Evolutionary conservation across 2,888 invertebrate genomes (phyloP), one percentile per base, ranked within the genome.

Genomic region (Fragum fragum): DNA sequence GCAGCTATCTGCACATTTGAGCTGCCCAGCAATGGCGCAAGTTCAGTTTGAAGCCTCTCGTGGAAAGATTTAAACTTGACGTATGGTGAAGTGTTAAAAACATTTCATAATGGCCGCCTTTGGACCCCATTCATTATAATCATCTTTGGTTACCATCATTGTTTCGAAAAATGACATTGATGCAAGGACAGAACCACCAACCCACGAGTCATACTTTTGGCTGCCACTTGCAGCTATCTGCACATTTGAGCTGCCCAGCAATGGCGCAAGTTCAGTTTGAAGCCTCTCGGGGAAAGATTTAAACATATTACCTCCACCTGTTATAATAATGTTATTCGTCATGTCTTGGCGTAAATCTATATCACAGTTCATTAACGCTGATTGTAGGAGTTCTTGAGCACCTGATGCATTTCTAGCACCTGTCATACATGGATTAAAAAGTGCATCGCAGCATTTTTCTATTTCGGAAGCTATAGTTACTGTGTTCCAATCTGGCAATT

Each of bases 231-330:
- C 69, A 42, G 57, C 32, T 26, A 76, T 69, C 26, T 76, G 57
- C 18, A 76, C 76, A 26, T 57, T 26, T 28, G 28, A 26, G 23
- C 47, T 71, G 29, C 29, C 52, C 39, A 63, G 70, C 57, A 76
- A 36, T 26, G 39, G 32, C 29, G 42, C 32, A 9, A 76, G 42
- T 29, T 76, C 75, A 21, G 26, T n/a, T 47, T 71, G 42, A 47
- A 76, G 59, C 23, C 76, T 69, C 7, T 76, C 76, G 9, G 70
- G 61, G 39, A 76, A 98, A 96, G 98, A 97, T 87, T 98, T 98
- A 95, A 97, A 98, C 98, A 98, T 98, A 95, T 98, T 98, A 96
- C 98, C 98, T 93, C 98, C 98, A 88, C 98, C 98, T 85, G 98
- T 98, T 92, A 98, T 96, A 95, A 95, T 97, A 89, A 97, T 92